A percentile compares a stretch with the other conserved stretches of the same genome.
phyloP scores from a whole-genome alignment of 2,797 vertebrate species.

The Scolopax rusticola region DNA sequence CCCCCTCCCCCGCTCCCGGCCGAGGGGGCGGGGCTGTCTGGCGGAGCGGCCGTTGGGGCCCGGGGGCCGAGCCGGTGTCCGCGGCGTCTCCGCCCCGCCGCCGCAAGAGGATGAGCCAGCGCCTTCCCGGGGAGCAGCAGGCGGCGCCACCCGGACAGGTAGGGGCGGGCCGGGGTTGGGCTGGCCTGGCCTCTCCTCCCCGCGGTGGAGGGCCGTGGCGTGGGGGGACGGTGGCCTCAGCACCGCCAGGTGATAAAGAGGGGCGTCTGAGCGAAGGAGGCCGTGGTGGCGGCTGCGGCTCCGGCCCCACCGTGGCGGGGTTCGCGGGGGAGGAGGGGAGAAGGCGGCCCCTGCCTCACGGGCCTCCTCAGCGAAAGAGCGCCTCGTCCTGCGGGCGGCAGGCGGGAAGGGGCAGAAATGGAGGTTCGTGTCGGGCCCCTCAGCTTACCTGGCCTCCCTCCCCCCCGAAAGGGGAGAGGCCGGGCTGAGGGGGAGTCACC shows the following conservation, averaged over 20 bases:
- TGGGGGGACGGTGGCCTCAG: background rate
- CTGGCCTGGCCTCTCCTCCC: background rate
- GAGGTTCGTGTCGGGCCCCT: accelerated
- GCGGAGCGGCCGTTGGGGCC: background rate
- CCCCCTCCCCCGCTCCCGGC: background rate
- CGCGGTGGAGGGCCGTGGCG: background rate
- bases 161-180: background rate
- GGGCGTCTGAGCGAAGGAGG: background rate
- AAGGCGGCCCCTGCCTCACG: background rate
- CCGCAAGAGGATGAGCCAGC: constrained; percentile 22
- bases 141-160: constrained; percentile 43
- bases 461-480: background rate
- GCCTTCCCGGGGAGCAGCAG: constrained; percentile 33
- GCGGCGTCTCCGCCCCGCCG: background rate
- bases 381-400: background rate
- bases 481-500: too few species aligned
- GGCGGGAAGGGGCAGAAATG: background rate
- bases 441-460: accelerated
- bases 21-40: background rate
- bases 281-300: background rate
- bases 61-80: background rate
- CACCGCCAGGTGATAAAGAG: too few species aligned
- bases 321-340: too few species aligned
- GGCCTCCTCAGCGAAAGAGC: too few species aligned
- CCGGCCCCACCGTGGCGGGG: accelerated